These are phyloP conservation scores for Notoglanidium macrostoma DNA, from an alignment of 2,797 vertebrate species.

Conservation along the genomic window DNA sequence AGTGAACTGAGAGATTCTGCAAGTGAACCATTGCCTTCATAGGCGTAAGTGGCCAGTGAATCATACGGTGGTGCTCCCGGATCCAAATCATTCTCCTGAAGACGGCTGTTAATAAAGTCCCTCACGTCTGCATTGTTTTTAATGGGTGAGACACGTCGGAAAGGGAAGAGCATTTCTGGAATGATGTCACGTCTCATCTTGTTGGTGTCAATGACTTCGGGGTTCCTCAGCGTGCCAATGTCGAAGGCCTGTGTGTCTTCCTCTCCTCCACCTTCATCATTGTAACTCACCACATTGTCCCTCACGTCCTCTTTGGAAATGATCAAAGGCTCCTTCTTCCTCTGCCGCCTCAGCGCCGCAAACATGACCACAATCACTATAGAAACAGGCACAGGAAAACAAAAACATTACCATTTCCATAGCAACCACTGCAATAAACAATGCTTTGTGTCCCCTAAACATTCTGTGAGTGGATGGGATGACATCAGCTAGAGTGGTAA, in stretches of 20 bases:
- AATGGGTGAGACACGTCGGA: constrained; percentile 88
- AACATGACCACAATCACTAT: constrained; percentile 97
- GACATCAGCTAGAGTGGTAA: constrained; percentile 23
- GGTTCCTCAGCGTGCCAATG: constrained; percentile 94
- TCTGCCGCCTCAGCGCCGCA: constrained; percentile 90
- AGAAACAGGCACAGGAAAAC: constrained; percentile 41
- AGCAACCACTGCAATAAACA: constrained; percentile 44
- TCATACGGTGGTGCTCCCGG: constrained; percentile 94
- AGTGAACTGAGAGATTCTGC: constrained; percentile 95
- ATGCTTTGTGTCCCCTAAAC: constrained; percentile 35
- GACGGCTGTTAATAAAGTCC: constrained; percentile 93
- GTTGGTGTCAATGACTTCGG: constrained; percentile 91
- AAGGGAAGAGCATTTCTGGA: constrained; percentile 89
- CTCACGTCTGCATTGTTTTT: constrained; percentile 92
- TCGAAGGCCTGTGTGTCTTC: constrained; percentile 99
- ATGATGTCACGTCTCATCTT: constrained; percentile 94
- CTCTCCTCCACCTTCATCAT: constrained; percentile 96
- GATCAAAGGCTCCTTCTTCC: constrained; percentile 98
- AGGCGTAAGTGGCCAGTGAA: constrained; percentile 97
- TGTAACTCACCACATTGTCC: constrained; percentile 99
- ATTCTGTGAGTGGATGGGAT: constrained; percentile 17
- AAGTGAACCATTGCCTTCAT: constrained; percentile 91
- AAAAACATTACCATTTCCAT: constrained; percentile 49
- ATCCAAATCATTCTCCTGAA: constrained; percentile 92
- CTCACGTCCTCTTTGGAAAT: constrained; percentile 97